Base-by-base conservation (phyloP, 2,113 vertebrate species). In the Bubo bubo region DNA sequence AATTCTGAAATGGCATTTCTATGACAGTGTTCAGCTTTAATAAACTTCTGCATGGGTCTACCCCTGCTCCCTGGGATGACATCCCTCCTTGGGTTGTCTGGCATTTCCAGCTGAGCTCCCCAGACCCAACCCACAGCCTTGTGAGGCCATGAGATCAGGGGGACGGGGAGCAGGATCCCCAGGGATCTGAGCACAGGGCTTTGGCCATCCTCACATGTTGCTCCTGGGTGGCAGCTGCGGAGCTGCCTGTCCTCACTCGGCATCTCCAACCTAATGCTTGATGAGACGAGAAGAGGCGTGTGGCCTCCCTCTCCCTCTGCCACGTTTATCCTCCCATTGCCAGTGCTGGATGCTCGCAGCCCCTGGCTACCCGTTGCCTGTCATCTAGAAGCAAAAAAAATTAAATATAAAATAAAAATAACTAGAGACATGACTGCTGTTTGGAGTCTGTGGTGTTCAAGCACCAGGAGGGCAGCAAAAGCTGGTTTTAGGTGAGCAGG, bases 391-490 rank as follows among this genome's bases (percentile, higher is more conserved):
- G 15, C n/a, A 7, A 4, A 3, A 28, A 15, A 7, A 20, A 3
- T 2, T 1, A 39, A 55, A 45, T 53, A 26, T 12, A 20, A 68
- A 68, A 26, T 35, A 15, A 17, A 60, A 59, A 20, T 13, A 4
- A 9, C 4, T 8, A 17, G 10, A 56, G 28, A 7, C 7, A 1
- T 1, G n/a, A 47, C 32, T 7, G 49, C 8, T 0, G 2, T 15
- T 62, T 14, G 49, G 21, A 37, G 6, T 2, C 4, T 1, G 1
- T 8, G 18, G 18, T 12, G 15, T 19, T 19, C 70, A 35, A 60
- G 47, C 5, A 5, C 49, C 67, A 32, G 73, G 66, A 75, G 55
- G 50, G 60, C 49, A 71, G 56, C 49, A 73, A 70, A 85, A 77
- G 20, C 55, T 4, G 0, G 47, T 74, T 9, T 30, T 28, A 20